Percentiles rank a stretch among this genome's conserved stretches.
These are phyloP conservation scores for Xenus cinereus DNA, from an alignment of 2,113 vertebrate species.

Conservation along the genomic window DNA sequence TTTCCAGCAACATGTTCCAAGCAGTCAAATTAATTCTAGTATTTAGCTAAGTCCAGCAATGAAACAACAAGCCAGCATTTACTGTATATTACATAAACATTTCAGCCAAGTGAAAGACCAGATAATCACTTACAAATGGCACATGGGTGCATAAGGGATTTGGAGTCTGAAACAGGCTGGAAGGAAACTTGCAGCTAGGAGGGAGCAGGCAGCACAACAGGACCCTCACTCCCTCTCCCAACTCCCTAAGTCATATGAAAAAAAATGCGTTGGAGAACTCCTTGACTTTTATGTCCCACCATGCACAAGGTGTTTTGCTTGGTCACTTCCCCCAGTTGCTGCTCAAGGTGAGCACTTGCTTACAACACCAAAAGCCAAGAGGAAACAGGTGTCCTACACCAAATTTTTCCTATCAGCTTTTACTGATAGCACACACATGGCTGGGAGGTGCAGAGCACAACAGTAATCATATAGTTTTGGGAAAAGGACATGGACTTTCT, in stretches of 20 bases:
- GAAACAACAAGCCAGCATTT: not conserved
- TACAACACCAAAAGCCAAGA: not conserved
- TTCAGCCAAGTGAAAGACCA: not conserved
- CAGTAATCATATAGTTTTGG: fast-evolving
- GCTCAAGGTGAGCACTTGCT: not conserved
- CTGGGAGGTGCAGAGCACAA: not conserved
- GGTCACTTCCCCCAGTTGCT: not conserved
- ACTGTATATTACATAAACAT: not conserved
- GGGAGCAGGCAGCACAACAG: not conserved
- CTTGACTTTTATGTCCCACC: not conserved
- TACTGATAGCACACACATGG: fast-evolving
- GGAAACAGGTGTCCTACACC: not conserved
- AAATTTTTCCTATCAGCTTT: not conserved
- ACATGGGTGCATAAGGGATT: not conserved
- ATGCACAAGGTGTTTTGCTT: fast-evolving
- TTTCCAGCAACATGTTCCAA: not conserved
- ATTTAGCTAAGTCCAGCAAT: not conserved
- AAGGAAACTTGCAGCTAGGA: not conserved
- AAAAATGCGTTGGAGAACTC: fast-evolving
- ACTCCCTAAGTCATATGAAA: fast-evolving
- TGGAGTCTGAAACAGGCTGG: not conserved
- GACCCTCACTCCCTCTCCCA: not conserved
- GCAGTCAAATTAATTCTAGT: not conserved
- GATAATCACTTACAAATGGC: not conserved
- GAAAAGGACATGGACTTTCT: not conserved